Conservation (phyloP, 2,888 invertebrate genomes). For the Saturnia pavonia region DNA sequence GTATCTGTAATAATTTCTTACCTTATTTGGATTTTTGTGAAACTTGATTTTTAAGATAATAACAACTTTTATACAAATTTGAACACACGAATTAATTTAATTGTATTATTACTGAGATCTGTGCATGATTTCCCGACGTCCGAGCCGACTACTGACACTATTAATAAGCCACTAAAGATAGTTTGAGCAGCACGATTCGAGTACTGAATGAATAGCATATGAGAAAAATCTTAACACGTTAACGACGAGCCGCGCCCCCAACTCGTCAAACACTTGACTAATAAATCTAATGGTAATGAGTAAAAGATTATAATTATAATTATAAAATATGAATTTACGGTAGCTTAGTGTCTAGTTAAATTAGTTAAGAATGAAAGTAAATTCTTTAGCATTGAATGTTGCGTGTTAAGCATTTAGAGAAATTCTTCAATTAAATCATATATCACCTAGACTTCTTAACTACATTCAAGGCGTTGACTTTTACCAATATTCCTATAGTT, state of each 20-base stretch:
- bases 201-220: constrained; percentile 69
- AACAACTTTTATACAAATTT: not conserved
- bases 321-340: not conserved
- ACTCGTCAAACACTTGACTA: constrained; percentile 8
- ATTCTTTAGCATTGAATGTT: not conserved
- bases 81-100: constrained; percentile 1
- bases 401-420: constrained; percentile 4
- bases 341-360: not conserved
- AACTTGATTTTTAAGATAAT: no score
- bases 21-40: not conserved
- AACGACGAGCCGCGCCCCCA: constrained; percentile 22
- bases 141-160: constrained; percentile 54
- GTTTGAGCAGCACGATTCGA: constrained; percentile 54
- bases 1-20: constrained; percentile 7
- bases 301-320: not conserved
- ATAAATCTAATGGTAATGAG: constrained; percentile 3
- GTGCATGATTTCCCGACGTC: constrained; percentile 50
- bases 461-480: not conserved
- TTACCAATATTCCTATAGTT: not conserved
- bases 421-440: constrained; percentile 4
- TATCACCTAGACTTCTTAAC: not conserved
- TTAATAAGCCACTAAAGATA: constrained; percentile 65
- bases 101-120: constrained; percentile 33
- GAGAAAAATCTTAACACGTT: constrained; percentile 62
- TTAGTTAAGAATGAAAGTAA: constrained; percentile 8